Evolutionary conservation across 2,797 vertebrate genomes (phyloP), one percentile per base, ranked within the genome.

Genomic region (Sebastes diploproa): DNA sequence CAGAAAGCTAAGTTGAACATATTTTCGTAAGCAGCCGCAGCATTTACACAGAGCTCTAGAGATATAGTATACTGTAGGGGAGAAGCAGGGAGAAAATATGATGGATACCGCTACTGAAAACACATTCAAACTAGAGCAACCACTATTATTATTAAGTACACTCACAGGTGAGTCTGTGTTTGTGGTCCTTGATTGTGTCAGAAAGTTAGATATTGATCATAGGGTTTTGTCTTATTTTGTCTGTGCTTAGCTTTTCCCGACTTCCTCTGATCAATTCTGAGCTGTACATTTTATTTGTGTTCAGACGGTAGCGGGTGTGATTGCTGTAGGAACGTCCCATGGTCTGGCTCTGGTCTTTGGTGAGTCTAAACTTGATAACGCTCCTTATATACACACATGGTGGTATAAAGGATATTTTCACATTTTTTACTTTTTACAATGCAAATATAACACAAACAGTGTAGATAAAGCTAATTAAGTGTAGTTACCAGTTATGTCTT

Each of bases 321-420:
- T 99, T 73, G 98, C 97, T 56, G 98, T 99, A 86, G 98, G 98
- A 32, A 99, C 98, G 0, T 99, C 98, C 78, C 98, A 99, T 89
- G 98, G 98, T 71, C 90, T 99, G 87, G 97, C 97, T 23, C 92
- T 99, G 80, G 96, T 99, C 86, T 99, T 99, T 87, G 98, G 98
- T 99, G 96, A 98, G 96, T 90, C 6, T 50, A 12, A 54, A 54
- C 2, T 22, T 10, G 1, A 58, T 62, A 0, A 10, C 2, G 2
- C 9, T 62, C 13, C 5, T 12, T 64, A 20, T 46, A 46, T 14
- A 29, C 6, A n/a, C 14, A 32, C 20, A 42, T 22, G 67, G 7
- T 27, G 10, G 60, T 52, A 13, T 9, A 9, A 29, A 54, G 2
- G 5, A 34, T 32, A 29, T 36, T 13, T 65, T 29, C 5, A 66